Evolutionary conservation across 2,888 invertebrate species (phyloP), one percentile per base, ranked within the genome.

Genomic region (Drosophila diplacantha): DNA sequence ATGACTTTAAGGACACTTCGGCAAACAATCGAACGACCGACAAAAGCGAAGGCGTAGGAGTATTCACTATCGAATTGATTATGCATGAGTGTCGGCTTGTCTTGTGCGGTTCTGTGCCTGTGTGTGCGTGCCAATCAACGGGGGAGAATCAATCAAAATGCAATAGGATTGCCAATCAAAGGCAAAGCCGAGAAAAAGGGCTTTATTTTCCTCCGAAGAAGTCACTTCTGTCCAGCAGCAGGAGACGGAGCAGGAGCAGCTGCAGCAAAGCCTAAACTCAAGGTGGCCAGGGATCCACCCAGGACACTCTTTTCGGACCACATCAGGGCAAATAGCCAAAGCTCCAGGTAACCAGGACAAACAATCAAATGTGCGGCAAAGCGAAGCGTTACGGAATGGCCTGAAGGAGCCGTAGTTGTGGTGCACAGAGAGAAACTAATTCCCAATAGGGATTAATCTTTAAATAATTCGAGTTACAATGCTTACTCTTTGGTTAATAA

Each of bases 141-240:
- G 59, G 37, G 51, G 43, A 60, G 73, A 78, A 65, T 73, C 75
- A 78, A 78, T 78, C 83, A 81, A 78, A 77, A 74, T 63, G 73
- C 74, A 80, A 80, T 74, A 63, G 63, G 50, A 74, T 65, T 83
- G 70, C 37, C 62, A 68, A 62, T 69, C 61, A 69, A 44, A 54
- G 61, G 22, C 20, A 61, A 38, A 44, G 43, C 70, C 54, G 18
- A 24, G 49, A 53, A 29, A 43, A 43, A 43, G 49, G 38, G 31
- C 12, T 38, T 34, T 20, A 39, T n/a, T 11, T 37, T 16, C 34
- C 32, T 4, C 37, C 11, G 24, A 29, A 58, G 44, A 59, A 46
- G 59, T 50, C 58, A 46, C 44, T 37, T 44, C 44, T 32, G 35
- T 44, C 35, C 32, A 16, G 26, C 32, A 5, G 39, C 22, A n/a